Evolutionary conservation across 2,113 vertebrate species (phyloP).

Genomic region (Cyanistes caeruleus): DNA sequence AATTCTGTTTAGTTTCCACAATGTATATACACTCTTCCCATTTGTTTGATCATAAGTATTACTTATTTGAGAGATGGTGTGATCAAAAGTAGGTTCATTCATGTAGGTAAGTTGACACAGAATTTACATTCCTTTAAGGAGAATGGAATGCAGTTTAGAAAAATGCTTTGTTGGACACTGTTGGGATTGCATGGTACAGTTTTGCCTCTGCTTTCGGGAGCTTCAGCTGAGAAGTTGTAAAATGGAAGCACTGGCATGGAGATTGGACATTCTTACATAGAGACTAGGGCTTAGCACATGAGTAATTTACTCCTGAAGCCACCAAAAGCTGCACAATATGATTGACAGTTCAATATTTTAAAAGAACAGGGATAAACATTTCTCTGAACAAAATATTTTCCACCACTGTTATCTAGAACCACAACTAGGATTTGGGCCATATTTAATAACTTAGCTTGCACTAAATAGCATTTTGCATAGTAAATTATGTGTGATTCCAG

Average conservation of each 20-base stretch:
- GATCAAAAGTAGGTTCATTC: slow-evolving; percentile 27
- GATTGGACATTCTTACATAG: background rate
- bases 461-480: background rate
- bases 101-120: background rate
- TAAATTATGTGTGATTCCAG: background rate
- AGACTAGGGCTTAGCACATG: background rate
- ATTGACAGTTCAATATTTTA: background rate
- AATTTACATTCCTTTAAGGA: background rate
- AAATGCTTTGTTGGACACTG: background rate
- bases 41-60: slow-evolving; percentile 31
- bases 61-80: slow-evolving; percentile 23
- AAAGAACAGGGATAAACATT: background rate
- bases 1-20: slow-evolving; percentile 6
- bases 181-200: background rate
- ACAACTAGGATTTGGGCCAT: background rate
- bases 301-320: background rate
- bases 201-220: background rate
- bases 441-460: background rate
- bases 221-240: background rate
- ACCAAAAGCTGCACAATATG: background rate
- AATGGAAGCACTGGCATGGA: background rate
- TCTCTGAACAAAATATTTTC: background rate
- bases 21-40: background rate
- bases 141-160: background rate
- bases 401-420: background rate